Base-by-base conservation (phyloP, 1,140 invertebrate species). In the Brachionus asplanchnoidis region DNA sequence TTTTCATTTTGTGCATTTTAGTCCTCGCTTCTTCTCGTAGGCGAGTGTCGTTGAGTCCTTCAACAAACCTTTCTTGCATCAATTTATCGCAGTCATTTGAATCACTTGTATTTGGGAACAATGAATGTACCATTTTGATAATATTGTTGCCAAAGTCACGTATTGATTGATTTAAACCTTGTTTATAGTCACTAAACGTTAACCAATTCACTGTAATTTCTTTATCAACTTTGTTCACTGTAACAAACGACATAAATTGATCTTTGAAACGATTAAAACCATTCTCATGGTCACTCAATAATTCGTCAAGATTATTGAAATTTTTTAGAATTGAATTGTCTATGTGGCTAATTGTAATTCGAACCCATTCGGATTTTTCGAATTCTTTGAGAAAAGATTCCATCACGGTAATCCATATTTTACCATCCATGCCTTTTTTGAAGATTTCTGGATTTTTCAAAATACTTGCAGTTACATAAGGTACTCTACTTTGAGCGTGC, bases 341-440 rank as follows among this genome's bases (percentile, higher is more conserved):
- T n/a, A 65, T 65, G 26, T 65, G 23, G 26, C 56, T 65, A 65
- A 65, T 65, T 20, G 26, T 9, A 20, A 65, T 65, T 65, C 56
- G 12, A 23, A 65, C 12, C 56, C 56, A 65, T 65, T 65, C 56
- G 17, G 56, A 65, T 65, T 65, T 20, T 11, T 65, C 17, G 8
- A n/a, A 65, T n/a, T 65, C 56, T 65, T n/a, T n/a, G 56, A 65
- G 56, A 65, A 65, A 65, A 11, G 56, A 65, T 65, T 65, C 56
- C 56, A 65, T 65, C 56, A 65, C 56, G 9, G 56, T 65, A 65
- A 65, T n/a, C 56, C 56, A 65, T 65, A 65, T 20, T 65, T 65
- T 65, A 65, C 56, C 56, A 65, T 65, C 56, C 56, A 65, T 65
- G 17, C 56, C 56, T 65, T 20, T 14, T 65, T 65, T 65, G 17